Evolutionary conservation across 1,140 invertebrate species (phyloP).

Genomic region (Anoplophora glabripennis): DNA sequence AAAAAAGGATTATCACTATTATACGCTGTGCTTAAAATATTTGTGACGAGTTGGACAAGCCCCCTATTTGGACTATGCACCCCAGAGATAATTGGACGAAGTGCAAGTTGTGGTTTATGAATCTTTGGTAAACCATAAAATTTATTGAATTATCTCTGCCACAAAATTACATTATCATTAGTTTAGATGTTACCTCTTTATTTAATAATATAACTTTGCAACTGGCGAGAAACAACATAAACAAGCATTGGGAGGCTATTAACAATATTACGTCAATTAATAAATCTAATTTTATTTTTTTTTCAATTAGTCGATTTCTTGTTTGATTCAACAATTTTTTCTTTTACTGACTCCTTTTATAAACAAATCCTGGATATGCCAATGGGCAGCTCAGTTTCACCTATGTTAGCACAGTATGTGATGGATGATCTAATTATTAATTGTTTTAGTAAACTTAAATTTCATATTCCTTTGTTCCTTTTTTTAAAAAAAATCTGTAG

Average conservation of each 20-base stretch:
- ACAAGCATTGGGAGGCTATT: neutral
- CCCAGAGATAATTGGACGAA: no score
- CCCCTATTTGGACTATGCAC: no score
- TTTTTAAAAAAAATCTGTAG: no score
- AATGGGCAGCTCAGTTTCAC: conserved; percentile 2
- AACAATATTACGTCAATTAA: neutral
- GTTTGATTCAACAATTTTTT: neutral
- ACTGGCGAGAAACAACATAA: neutral
- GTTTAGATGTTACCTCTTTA: neutral
- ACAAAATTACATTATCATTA: conserved; percentile 2
- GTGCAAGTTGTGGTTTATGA: no score
- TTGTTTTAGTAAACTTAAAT: neutral
- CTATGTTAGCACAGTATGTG: conserved; percentile 1
- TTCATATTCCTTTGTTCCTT: conserved; percentile 2
- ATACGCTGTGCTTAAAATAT: no score
- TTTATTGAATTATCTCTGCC: no score
- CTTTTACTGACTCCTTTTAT: neutral
- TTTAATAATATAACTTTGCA: conserved; percentile 3
- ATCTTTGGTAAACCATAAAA: no score
- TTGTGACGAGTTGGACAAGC: no score
- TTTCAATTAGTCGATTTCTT: conserved; percentile 1
- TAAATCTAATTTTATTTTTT: neutral
- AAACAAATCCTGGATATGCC: conserved; percentile 5
- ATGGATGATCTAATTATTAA: neutral
- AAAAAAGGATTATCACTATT: no score